Conservation (phyloP, 2,113 vertebrate species). For the Corythoichthys haematopterus region DNA sequence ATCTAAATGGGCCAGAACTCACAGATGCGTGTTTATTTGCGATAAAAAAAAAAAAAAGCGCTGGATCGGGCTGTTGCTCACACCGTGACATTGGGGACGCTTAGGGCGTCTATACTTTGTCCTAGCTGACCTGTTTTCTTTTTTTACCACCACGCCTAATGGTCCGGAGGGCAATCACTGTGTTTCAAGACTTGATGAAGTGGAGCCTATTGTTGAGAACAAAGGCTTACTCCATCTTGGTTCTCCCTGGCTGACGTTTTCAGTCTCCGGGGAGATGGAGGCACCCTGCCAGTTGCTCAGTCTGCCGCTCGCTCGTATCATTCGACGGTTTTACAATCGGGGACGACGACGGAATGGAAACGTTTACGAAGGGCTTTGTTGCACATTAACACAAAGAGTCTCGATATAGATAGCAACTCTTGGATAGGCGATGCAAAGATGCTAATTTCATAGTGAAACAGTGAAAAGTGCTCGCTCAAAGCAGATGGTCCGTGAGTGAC, state of each 20-base stretch:
- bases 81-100: constrained; percentile 15
- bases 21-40: background rate
- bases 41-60: background rate
- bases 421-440: background rate
- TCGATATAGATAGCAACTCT: background rate
- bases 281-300: constrained; percentile 39
- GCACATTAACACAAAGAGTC: background rate
- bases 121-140: constrained; percentile 23
- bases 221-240: constrained; percentile 58
- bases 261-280: constrained; percentile 33
- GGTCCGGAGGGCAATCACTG: constrained; percentile 30
- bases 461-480: constrained; percentile 3
- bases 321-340: constrained; percentile 23
- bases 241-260: constrained; percentile 47
- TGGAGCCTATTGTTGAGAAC: constrained; percentile 44
- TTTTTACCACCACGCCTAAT: constrained; percentile 11
- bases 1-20: background rate
- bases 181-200: constrained; percentile 46
- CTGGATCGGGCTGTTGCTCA: background rate
- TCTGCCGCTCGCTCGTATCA: constrained; percentile 22
- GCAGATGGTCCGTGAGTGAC: constrained; percentile 35
- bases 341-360: constrained; percentile 17
- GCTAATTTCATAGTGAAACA: constrained; percentile 6
- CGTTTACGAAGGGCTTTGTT: background rate
- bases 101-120: constrained; percentile 14